A percentile compares a stretch with the other conserved stretches of the same genome.
Evolutionary conservation across 2,888 invertebrate genomes (phyloP).

Genomic region (Leptarthrus brevirostris): DNA sequence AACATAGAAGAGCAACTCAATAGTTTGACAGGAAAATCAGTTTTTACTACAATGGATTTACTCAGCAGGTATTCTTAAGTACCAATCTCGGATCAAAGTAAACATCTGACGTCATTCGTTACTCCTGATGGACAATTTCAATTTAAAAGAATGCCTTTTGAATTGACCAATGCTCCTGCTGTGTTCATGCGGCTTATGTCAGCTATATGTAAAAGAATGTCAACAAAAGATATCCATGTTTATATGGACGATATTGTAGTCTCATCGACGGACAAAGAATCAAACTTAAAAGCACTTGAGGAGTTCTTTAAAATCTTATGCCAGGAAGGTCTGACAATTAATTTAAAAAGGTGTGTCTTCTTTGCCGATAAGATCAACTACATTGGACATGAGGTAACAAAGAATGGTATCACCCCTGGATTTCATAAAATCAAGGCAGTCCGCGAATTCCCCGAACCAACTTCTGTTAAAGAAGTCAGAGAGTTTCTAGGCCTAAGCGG

Average conservation of each 20-base stretch:
- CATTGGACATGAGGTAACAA: background rate
- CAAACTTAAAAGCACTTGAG: background rate
- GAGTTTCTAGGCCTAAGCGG: too few species aligned
- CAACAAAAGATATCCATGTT: background rate
- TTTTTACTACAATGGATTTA: conserved; percentile 46
- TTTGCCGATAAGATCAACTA: background rate
- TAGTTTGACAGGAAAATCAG: background rate
- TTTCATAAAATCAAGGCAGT: background rate
- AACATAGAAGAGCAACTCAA: conserved; percentile 56
- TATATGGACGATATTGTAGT: conserved; percentile 48
- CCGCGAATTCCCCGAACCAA: background rate
- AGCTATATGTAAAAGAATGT: conserved; percentile 21
- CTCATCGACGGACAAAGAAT: background rate
- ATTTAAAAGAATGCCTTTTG: conserved; percentile 58
- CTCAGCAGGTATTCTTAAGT: conserved; percentile 46
- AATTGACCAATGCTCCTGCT: conserved; percentile 57
- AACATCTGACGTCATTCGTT: conserved; percentile 56
- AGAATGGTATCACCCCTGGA: background rate
- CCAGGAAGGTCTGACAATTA: too few species aligned
- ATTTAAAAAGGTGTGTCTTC: too few species aligned
- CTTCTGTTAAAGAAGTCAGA: too few species aligned
- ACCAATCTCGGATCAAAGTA: background rate
- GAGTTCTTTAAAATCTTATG: too few species aligned
- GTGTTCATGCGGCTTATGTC: too few species aligned
- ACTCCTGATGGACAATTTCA: conserved; percentile 58